Base-by-base conservation (phyloP, 2,888 invertebrate genomes). In the Cheilosia urbana region DNA sequence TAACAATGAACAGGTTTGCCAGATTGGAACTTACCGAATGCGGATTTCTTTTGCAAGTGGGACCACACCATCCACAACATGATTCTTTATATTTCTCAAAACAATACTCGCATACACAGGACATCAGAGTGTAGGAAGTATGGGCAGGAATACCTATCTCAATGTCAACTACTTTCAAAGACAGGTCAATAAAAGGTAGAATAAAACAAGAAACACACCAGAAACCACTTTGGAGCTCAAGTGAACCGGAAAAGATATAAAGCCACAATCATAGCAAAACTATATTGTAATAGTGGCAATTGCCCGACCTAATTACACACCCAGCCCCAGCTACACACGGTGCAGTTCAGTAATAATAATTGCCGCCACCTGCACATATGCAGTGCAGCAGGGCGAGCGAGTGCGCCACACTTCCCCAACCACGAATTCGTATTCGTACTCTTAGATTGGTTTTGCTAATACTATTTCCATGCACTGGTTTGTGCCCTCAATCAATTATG, bases 111-210 rank as follows among this genome's bases (percentile, higher is more conserved):
- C 37, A 21, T 42, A 51, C 17, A 17, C 72, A 51, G 72, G 72
- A 80, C 58, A 71, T 40, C 53, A 34, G 11, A 40, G 37, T 30
- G 58, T 72, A 65, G 84, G 72, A 72, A 80, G 84, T 71, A 66
- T 75, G 65, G 45, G 21, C 68, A 71, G 65, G 53, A 40, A 27
- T 71, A 72, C 58, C 68, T 66, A 68, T 77, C 76, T 85, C 85
- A 85, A 85, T 85, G 85, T 81, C 85, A 81, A 85, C 85, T 85
- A 81, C 85, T 85, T 85, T 85, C 85, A 62, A 81, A 85, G 76
- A 51, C 76, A 76, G 71, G 72, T 60, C 63, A 51, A 71, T 47
- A 58, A 58, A 51, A 57, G 63, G 57, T 58, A 24, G 19, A 58
- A 58, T 37, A 45, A 42, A 49, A 72, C 2, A 45, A 34, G 34